Percentiles rank a stretch among this genome's conserved stretches.
phyloP scores from a whole-genome alignment of 1,140 invertebrate species.

The Rhynchophorus ferrugineus region DNA sequence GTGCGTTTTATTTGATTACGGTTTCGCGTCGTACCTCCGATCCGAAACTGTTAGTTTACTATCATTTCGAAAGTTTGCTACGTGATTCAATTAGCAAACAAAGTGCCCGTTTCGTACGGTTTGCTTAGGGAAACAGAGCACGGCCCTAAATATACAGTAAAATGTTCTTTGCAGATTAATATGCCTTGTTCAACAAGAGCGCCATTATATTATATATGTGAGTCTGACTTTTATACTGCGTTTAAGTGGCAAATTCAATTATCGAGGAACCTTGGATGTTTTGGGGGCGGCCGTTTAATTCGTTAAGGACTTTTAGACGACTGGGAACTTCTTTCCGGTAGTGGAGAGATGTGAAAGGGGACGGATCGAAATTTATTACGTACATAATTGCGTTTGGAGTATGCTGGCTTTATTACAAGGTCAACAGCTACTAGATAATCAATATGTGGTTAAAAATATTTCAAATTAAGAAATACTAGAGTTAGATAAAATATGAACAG shows the following conservation, averaged over 20 bases:
- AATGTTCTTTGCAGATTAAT: slow-evolving; percentile 24
- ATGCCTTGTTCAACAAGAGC: slow-evolving; percentile 23
- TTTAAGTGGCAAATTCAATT: slow-evolving; percentile 25
- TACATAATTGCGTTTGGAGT: too few species aligned
- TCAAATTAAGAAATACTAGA: too few species aligned
- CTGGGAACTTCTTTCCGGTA: neutral
- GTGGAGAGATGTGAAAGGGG: too few species aligned
- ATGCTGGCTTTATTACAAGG: too few species aligned
- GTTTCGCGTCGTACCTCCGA: slow-evolving; percentile 18
- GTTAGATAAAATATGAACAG: too few species aligned
- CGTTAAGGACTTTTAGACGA: slow-evolving; percentile 15
- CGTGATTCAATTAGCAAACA: slow-evolving; percentile 24
- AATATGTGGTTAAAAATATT: too few species aligned
- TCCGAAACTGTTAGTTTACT: slow-evolving; percentile 20
- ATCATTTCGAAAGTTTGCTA: slow-evolving; percentile 21
- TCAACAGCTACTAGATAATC: too few species aligned
- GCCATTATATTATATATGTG: slow-evolving; percentile 19
- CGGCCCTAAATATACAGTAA: slow-evolving; percentile 23
- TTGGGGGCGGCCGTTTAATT: slow-evolving; percentile 12
- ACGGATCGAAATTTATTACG: too few species aligned
- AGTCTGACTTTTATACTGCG: slow-evolving; percentile 23
- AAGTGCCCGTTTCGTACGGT: slow-evolving; percentile 21
- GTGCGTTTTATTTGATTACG: slow-evolving; percentile 19
- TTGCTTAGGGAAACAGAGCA: slow-evolving; percentile 18
- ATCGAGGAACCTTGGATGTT: slow-evolving; percentile 15